A percentile compares a stretch with the other conserved stretches of the same genome.
These are phyloP conservation scores for Hyaena hyaena DNA, from an alignment of 2,113 vertebrate species.

Conservation along the genomic window DNA sequence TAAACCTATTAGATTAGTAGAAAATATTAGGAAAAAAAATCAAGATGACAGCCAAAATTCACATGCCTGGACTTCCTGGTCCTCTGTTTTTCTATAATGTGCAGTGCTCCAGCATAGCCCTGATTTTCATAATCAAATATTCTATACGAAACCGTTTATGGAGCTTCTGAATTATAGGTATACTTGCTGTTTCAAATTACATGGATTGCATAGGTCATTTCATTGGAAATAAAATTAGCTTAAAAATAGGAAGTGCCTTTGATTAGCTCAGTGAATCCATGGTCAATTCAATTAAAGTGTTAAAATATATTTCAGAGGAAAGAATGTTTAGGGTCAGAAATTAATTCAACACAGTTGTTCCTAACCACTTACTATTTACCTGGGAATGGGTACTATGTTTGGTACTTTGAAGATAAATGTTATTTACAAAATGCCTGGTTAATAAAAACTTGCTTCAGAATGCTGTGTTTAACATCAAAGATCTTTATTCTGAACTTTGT, in stretches of 20 bases:
- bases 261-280: slow-evolving; percentile 38
- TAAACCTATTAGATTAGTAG: not conserved
- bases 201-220: slow-evolving; percentile 16
- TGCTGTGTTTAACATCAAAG: slow-evolving; percentile 59
- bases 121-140: not conserved
- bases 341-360: slow-evolving; percentile 73
- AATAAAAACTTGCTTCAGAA: slow-evolving; percentile 60
- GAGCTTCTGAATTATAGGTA: not conserved
- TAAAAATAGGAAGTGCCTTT: slow-evolving; percentile 70
- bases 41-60: not conserved
- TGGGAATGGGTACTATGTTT: slow-evolving; percentile 7
- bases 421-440: slow-evolving; percentile 59
- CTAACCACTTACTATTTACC: slow-evolving; percentile 9
- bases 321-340: slow-evolving; percentile 57
- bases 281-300: slow-evolving; percentile 73
- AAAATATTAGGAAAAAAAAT: not conserved
- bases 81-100: not conserved
- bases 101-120: not conserved
- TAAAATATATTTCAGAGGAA: slow-evolving; percentile 65
- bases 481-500: slow-evolving; percentile 57
- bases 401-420: slow-evolving; percentile 69
- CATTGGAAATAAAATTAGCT: slow-evolving; percentile 74
- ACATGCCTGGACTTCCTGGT: not conserved
- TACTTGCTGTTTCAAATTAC: slow-evolving; percentile 67
- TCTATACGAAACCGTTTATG: not conserved